Evolutionary conservation across 2,888 invertebrate species (phyloP), one percentile per base, ranked within the genome.

Genomic region (Agrochola lota): DNA sequence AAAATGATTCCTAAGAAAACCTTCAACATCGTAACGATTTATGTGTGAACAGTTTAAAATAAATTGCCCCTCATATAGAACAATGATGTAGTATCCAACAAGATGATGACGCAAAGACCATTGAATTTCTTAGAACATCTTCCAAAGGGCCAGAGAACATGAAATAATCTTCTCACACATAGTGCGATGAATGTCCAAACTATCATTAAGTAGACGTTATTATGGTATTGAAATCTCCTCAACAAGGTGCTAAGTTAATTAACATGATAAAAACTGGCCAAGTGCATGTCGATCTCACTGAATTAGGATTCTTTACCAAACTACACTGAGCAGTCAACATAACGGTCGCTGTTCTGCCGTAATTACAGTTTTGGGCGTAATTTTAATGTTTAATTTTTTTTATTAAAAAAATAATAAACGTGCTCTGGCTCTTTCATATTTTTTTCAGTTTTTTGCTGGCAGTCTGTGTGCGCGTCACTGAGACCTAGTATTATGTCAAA

Each of bases 41-140:
- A 79, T 69, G 46, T 66, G 46, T 11, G 69, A 64, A 72, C 63
- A 72, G 52, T 80, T 83, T 64, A 75, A 66, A 83, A 72, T 84
- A 69, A 80, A 83, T 72, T 49, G 52, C 64, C 15, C 15, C 60
- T 72, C 63, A 46, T 70, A 46, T 57, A 75, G 60, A 75, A 80
- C 75, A 80, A 75, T 75, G 80, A 80, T 83, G 62, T 62, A 72
- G 52, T 71, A 77, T 64, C 68, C 23, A 52, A 64, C 57, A 59
- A 63, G 17, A 52, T 15, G 77, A 71, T 83, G 83, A 81, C 81
- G 84, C 43, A 74, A 66, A 71, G 66, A 71, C 49, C 60, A 74
- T 71, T 76, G 62, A 63, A 57, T 71, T 72, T 81, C 71, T 71
- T 2, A 66, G 81, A 77, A 71, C 17, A 35, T 52, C 55, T 20